Evolutionary conservation across 2,888 invertebrate species (phyloP).

Genomic region (Tetranychus piercei): DNA sequence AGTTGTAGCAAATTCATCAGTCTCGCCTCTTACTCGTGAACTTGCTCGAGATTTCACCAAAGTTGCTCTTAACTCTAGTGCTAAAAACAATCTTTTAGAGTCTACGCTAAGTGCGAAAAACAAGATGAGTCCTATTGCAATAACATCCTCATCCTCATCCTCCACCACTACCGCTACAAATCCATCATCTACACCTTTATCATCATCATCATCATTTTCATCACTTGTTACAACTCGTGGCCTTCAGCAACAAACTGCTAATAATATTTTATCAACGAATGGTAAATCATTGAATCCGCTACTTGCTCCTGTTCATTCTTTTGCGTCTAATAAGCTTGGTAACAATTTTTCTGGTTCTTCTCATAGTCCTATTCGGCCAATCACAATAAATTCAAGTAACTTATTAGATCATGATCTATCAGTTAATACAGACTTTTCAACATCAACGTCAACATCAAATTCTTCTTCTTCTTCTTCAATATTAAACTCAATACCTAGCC

Average conservation of each 20-base stretch:
- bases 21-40: background rate
- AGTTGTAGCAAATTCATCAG: background rate
- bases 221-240: too few species aligned
- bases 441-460: background rate
- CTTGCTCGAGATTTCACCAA: constrained; percentile 11
- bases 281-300: background rate
- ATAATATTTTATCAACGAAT: background rate
- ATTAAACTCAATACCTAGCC: background rate
- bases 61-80: background rate
- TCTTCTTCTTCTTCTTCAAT: background rate
- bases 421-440: background rate
- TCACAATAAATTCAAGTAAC: background rate
- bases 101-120: background rate
- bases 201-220: too few species aligned
- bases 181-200: background rate
- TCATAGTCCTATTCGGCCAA: background rate
- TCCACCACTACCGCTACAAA: background rate
- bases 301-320: background rate
- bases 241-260: background rate
- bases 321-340: background rate
- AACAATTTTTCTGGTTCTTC: background rate
- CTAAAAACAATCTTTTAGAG: background rate
- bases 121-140: background rate
- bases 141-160: background rate
- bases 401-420: background rate